These are phyloP conservation scores for Manis crassicaudata DNA, from an alignment of 2,797 vertebrate genomes.

Conservation along the genomic window DNA sequence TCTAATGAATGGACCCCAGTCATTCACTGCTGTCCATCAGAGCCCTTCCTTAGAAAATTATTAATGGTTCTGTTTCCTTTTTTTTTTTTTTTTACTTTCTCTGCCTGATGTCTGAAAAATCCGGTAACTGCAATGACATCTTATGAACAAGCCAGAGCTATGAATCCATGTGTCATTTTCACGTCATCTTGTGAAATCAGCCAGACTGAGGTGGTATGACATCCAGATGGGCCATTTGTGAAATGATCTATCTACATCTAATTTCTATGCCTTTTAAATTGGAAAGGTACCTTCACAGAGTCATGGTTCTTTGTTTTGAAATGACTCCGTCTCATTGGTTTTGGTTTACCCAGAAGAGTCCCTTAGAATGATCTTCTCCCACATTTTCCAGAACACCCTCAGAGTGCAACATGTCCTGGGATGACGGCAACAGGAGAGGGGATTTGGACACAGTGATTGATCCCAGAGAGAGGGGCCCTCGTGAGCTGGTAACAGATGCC, in stretches of 20 bases:
- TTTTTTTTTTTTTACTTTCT: constrained; percentile 38
- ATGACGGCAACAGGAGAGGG: background rate
- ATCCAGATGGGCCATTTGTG: accelerated
- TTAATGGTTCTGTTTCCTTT: constrained; percentile 61
- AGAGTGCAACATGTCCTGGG: background rate
- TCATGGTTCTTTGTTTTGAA: background rate
- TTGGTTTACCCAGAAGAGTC: background rate
- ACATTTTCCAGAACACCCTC: constrained; percentile 11
- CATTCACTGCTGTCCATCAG: constrained; percentile 69
- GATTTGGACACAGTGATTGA: background rate
- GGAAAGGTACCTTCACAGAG: background rate
- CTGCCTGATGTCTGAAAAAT: constrained; percentile 77
- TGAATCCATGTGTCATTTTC: background rate
- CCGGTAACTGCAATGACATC: constrained; percentile 53
- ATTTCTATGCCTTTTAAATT: background rate
- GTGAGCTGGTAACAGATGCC: too few species aligned
- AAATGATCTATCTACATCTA: background rate
- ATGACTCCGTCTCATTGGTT: background rate
- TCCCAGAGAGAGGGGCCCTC: background rate
- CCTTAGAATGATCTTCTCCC: constrained; percentile 18
- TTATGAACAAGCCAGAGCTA: background rate
- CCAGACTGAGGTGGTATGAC: background rate
- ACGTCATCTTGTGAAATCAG: background rate
- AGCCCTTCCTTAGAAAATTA: constrained; percentile 75
- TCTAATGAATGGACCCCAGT: constrained; percentile 77